Percentiles rank a stretch among this genome's conserved stretches.
Conservation (phyloP, 2,888 invertebrate species). For the Drosophila testacea region DNA sequence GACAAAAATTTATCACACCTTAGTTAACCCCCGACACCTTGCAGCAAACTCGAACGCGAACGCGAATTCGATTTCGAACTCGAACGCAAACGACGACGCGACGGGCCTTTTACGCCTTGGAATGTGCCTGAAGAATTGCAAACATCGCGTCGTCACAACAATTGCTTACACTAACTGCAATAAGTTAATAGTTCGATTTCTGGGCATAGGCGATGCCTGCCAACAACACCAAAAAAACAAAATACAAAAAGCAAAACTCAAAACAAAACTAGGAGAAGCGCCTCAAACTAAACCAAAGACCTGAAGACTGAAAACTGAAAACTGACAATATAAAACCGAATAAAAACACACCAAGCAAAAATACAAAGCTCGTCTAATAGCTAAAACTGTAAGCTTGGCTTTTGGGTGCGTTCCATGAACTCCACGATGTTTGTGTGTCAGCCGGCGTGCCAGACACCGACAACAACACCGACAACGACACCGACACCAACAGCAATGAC, state of each 20-base stretch:
- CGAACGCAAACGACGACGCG: conserved; percentile 35
- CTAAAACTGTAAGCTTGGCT: conserved; percentile 77
- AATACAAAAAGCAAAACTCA: conserved; percentile 27
- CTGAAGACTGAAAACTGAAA: conserved; percentile 18
- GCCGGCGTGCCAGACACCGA: conserved; percentile 63
- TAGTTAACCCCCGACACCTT: conserved; percentile 81
- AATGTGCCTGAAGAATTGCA: conserved; percentile 66
- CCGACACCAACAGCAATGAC: conserved; percentile 21
- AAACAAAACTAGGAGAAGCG: conserved; percentile 71
- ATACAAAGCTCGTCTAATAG: conserved; percentile 69
- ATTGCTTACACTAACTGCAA: conserved; percentile 72
- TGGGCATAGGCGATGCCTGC: conserved; percentile 44
- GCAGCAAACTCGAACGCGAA: conserved; percentile 39
- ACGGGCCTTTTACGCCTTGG: conserved; percentile 50
- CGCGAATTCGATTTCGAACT: conserved; percentile 20
- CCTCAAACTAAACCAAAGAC: conserved; percentile 53
- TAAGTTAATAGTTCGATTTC: conserved; percentile 80
- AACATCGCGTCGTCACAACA: conserved; percentile 55
- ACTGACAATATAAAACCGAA: conserved; percentile 2
- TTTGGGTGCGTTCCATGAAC: conserved; percentile 86
- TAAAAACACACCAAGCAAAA: conserved; percentile 11
- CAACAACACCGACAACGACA: conserved; percentile 21
- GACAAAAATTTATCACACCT: conserved; percentile 80
- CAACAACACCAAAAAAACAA: conserved; percentile 23
- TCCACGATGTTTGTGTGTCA: conserved; percentile 85